Evolutionary conservation across 2,888 invertebrate genomes (phyloP).

Genomic region (Diarsia rubi): DNA sequence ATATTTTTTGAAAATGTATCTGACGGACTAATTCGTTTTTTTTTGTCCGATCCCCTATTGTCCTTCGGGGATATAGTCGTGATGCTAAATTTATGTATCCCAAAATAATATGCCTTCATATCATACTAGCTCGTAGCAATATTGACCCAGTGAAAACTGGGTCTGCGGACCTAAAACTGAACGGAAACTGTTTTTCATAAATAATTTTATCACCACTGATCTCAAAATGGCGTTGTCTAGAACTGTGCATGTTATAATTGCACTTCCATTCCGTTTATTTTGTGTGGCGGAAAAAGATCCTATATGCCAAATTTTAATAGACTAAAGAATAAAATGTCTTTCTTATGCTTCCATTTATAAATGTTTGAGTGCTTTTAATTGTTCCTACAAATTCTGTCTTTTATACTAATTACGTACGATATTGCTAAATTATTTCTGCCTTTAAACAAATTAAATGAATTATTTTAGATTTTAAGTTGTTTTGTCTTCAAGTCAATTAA

Average conservation of each 20-base stretch:
- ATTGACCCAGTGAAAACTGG: background rate
- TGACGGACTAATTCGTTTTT: too few species aligned
- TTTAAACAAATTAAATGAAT: background rate
- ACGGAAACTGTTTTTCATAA: background rate
- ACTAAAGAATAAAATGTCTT: constrained; percentile 48
- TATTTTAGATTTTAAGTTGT: constrained; percentile 36
- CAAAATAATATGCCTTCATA: background rate
- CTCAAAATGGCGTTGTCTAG: background rate
- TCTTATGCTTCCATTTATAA: constrained; percentile 56
- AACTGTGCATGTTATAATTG: background rate
- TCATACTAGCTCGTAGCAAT: background rate
- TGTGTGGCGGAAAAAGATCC: constrained; percentile 49
- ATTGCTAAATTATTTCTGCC: constrained; percentile 22
- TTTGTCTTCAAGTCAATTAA: constrained; percentile 49
- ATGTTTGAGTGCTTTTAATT: constrained; percentile 1
- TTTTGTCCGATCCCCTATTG: too few species aligned
- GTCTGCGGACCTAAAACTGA: background rate
- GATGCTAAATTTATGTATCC: too few species aligned
- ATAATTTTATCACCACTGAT: background rate
- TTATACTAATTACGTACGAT: constrained; percentile 23
- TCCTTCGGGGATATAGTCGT: too few species aligned
- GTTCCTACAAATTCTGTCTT: constrained; percentile 13
- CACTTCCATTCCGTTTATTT: constrained; percentile 12
- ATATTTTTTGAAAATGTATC: too few species aligned
- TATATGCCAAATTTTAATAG: constrained; percentile 72